Conservation (phyloP, 64 coral and sea anemone genomes). For the Actinia tenebrosa region DNA sequence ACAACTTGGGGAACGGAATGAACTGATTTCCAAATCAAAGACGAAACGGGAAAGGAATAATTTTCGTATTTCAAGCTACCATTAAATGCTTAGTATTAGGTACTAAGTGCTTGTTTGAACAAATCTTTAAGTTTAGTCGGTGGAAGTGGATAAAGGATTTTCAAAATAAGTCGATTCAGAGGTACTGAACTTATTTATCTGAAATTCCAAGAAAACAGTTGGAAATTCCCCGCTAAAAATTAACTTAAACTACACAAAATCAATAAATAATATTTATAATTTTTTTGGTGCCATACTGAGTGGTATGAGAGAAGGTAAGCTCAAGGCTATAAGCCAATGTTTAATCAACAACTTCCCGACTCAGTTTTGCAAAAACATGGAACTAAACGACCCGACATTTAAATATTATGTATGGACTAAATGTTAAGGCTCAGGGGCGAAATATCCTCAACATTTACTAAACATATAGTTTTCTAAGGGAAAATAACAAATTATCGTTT, state of each 20-base stretch:
- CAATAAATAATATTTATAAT: not conserved
- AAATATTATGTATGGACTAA: not conserved
- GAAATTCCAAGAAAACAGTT: not conserved
- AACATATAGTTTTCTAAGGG: not conserved
- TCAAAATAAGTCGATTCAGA: not conserved
- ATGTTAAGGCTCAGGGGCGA: not conserved
- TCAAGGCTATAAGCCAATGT: not conserved
- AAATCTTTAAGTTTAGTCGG: not conserved
- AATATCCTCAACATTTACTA: not conserved
- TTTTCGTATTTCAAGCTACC: not conserved
- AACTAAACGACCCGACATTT: not conserved
- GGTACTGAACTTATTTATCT: not conserved
- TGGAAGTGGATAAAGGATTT: not conserved
- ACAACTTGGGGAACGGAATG: too few species aligned
- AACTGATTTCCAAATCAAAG: not conserved
- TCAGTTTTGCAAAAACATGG: not conserved
- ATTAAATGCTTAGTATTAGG: not conserved
- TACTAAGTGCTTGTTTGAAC: not conserved
- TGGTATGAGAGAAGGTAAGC: not conserved
- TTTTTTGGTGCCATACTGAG: not conserved
- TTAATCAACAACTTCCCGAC: not conserved
- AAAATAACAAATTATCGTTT: not conserved
- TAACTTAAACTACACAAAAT: not conserved
- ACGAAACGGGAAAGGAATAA: not conserved
- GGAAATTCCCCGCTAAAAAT: not conserved